Evolutionary conservation across 2,888 invertebrate species (phyloP).

Genomic region (Globia sparganii): DNA sequence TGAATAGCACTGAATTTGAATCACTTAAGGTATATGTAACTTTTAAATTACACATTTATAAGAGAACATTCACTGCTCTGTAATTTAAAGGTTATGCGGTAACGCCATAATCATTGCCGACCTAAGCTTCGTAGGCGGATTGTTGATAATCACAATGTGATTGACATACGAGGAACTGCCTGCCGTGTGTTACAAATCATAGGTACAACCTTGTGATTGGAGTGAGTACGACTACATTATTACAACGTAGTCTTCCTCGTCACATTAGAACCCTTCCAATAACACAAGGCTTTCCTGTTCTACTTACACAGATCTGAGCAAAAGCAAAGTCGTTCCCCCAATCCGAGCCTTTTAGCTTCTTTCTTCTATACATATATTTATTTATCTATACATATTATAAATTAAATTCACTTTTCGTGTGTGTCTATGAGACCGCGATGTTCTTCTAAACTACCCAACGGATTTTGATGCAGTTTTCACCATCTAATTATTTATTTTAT

Average conservation of each 20-base stretch:
- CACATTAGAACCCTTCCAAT: background rate
- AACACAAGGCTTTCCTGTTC: background rate
- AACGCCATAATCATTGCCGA: slow-evolving; percentile 19
- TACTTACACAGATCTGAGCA: background rate
- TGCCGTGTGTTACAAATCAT: background rate
- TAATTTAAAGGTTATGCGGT: slow-evolving; percentile 1
- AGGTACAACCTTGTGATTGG: background rate
- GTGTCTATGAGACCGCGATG: background rate
- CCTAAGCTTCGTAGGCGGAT: slow-evolving; percentile 21
- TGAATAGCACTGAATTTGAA: background rate
- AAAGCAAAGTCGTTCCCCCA: background rate
- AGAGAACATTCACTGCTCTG: background rate
- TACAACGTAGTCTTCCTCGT: background rate
- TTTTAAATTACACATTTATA: background rate
- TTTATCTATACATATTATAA: background rate
- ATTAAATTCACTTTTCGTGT: background rate
- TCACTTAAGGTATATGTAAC: background rate
- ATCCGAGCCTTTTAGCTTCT: background rate
- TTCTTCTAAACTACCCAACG: background rate
- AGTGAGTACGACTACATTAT: background rate
- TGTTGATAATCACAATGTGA: slow-evolving; percentile 22
- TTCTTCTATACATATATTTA: background rate
- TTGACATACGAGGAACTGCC: background rate
- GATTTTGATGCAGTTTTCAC: background rate
- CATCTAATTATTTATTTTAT: too few species aligned